Conservation (phyloP, 2,113 vertebrate genomes). For the Leuciscus idus region DNA sequence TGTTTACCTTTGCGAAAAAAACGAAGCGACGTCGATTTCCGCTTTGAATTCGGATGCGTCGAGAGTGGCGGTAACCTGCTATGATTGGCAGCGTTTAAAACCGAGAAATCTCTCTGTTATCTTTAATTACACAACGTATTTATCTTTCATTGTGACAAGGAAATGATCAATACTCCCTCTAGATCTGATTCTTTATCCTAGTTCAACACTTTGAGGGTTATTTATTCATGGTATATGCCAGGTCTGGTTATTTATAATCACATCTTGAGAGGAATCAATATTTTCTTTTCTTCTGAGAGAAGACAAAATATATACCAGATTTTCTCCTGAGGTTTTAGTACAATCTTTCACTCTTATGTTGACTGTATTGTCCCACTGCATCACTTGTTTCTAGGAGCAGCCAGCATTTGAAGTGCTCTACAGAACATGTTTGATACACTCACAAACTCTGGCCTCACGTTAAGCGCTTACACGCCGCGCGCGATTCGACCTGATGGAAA, state of each 20-base stretch:
- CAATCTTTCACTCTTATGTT: background rate
- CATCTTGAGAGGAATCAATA: constrained; percentile 2
- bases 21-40: background rate
- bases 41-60: background rate
- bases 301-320: background rate
- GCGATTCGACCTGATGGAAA: constrained; percentile 27
- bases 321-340: background rate
- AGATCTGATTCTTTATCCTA: constrained; percentile 26
- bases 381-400: background rate
- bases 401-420: background rate
- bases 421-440: constrained; percentile 19
- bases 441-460: background rate
- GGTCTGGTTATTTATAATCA: constrained; percentile 27
- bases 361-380: background rate
- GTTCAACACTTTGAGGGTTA: background rate
- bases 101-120: constrained; percentile 10
- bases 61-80: background rate
- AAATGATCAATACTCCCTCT: constrained; percentile 23
- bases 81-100: constrained; percentile 8
- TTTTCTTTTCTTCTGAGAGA: constrained; percentile 3
- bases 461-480: background rate
- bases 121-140: constrained; percentile 30
- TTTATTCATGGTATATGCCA: constrained; percentile 28
- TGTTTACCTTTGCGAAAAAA: background rate
- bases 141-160: constrained; percentile 11